Evolutionary conservation across 2,888 invertebrate species (phyloP).

Genomic region (Eilema depressum): DNA sequence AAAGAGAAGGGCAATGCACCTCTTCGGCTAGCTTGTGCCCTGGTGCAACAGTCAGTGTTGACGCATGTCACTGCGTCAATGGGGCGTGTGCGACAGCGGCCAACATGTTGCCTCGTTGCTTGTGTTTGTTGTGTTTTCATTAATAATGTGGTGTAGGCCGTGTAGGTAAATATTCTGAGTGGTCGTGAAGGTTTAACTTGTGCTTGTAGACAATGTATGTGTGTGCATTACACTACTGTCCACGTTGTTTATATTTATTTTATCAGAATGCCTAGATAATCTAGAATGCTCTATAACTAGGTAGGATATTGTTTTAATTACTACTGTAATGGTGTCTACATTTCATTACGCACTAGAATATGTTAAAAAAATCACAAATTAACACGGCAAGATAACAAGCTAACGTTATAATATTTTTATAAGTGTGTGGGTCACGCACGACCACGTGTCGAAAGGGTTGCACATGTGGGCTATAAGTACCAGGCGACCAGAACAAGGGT

Average conservation of each 20-base stretch:
- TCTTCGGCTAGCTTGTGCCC: conserved; percentile 67
- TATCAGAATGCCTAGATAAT: not conserved
- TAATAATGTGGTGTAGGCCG: conserved; percentile 26
- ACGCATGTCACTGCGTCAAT: conserved; percentile 85
- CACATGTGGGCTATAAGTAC: conserved; percentile 85
- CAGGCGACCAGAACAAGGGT: conserved; percentile 68
- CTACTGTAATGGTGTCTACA: not conserved
- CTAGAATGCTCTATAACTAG: not conserved
- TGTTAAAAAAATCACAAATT: not conserved
- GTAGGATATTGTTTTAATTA: not conserved
- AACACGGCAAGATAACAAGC: conserved; percentile 1
- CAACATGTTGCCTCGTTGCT: conserved; percentile 27
- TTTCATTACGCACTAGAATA: not conserved
- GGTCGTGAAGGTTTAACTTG: not conserved
- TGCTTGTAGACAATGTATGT: conserved; percentile 8
- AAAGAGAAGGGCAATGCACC: conserved; percentile 61
- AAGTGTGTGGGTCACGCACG: conserved; percentile 58
- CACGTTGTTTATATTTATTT: too few relatives aligned
- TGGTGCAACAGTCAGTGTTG: conserved; percentile 79
- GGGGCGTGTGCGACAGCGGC: conserved; percentile 71
- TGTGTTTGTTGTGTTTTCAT: conserved; percentile 37
- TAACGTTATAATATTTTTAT: conserved; percentile 19
- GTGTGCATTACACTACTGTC: not conserved
- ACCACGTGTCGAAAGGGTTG: conserved; percentile 82
- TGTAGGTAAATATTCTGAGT: not conserved